A percentile compares a stretch with the other conserved stretches of the same genome.
These are phyloP conservation scores for Podocnemis expansa DNA, from an alignment of 2,113 vertebrate genomes.

Conservation along the genomic window DNA sequence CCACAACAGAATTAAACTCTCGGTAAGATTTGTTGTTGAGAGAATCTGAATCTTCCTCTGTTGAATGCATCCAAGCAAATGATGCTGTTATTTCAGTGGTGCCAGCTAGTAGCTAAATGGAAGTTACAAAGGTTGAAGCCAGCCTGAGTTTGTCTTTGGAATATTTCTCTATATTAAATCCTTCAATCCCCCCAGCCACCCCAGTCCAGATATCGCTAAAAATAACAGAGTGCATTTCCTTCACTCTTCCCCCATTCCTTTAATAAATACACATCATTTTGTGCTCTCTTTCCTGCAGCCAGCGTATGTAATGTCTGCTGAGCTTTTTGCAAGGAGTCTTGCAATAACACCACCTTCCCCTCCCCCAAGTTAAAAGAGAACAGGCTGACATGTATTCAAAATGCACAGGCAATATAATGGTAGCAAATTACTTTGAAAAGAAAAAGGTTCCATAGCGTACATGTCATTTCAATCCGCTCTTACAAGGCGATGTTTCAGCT, in stretches of 20 bases:
- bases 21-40: neutral
- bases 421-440: conserved; percentile 74
- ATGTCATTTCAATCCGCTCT: conserved; percentile 64
- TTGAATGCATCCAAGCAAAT: neutral
- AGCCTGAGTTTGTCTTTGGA: neutral
- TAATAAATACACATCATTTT: conserved; percentile 60
- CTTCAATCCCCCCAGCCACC: neutral
- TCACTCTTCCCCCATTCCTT: conserved; percentile 29
- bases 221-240: conserved; percentile 19
- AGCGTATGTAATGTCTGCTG: conserved; percentile 26
- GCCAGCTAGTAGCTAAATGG: neutral
- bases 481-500: conserved; percentile 55
- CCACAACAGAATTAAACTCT: neutral
- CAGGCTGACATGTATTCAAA: conserved; percentile 75
- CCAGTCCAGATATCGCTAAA: neutral
- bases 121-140: conserved; percentile 2
- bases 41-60: conserved; percentile 10
- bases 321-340: conserved; percentile 57
- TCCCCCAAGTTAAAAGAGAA: conserved; percentile 73
- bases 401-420: conserved; percentile 75
- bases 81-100: neutral
- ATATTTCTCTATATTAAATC: neutral
- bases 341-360: conserved; percentile 70
- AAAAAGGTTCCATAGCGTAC: conserved; percentile 54
- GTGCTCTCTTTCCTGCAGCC: conserved; percentile 38